Evolutionary conservation across 1,140 invertebrate genomes (phyloP).

Genomic region (Riptortus pedestris): DNA sequence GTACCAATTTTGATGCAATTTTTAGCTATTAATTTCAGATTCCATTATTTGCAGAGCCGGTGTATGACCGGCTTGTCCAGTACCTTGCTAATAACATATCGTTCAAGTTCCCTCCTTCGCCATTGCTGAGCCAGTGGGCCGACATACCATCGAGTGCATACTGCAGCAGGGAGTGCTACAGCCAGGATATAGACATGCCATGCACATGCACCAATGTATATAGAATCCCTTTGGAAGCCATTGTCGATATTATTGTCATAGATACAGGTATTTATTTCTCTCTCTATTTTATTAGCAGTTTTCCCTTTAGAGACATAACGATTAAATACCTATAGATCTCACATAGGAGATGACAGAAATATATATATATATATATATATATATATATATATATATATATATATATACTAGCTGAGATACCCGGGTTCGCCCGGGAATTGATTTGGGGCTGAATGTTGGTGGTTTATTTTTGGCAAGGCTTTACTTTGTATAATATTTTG

Average conservation of each 20-base stretch:
- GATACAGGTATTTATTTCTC: conserved; percentile 30
- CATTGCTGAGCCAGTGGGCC: conserved; percentile 41
- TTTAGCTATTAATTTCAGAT: too few species aligned
- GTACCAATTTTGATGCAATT: too few species aligned
- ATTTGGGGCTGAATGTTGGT: too few species aligned
- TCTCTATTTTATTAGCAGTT: neutral
- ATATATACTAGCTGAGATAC: too few species aligned
- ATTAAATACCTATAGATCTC: neutral
- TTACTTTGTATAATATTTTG: too few species aligned
- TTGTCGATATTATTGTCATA: conserved; percentile 29
- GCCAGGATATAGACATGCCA: neutral
- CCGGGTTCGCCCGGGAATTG: too few species aligned
- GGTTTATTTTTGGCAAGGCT: too few species aligned
- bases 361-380: too few species aligned
- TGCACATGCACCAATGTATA: conserved; percentile 28
- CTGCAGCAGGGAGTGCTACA: conserved; percentile 23
- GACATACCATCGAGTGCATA: conserved; percentile 33
- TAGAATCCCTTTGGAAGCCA: conserved; percentile 22
- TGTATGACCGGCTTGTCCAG: neutral
- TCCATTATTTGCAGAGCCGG: neutral
- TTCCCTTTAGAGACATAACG: too few species aligned
- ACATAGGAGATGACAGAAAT: too few species aligned
- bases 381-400: too few species aligned
- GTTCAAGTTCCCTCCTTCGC: conserved; percentile 38
- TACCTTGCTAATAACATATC: conserved; percentile 41